Evolutionary conservation across 2,797 vertebrate species (phyloP).

Genomic region (Saxicola maurus): DNA sequence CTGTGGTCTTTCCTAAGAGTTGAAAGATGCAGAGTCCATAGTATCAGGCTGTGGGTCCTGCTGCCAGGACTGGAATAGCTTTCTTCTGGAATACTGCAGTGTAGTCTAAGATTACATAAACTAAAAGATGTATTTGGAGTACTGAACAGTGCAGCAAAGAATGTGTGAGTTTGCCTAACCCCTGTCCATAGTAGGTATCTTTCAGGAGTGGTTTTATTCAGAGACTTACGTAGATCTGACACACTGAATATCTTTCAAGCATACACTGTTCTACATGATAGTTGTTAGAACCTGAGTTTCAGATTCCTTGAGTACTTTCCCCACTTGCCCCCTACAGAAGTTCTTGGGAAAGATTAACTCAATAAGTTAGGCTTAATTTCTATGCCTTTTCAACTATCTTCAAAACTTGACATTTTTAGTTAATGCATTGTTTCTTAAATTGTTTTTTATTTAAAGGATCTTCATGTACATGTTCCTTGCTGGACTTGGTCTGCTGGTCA

Average conservation of each 20-base stretch:
- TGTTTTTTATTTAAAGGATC: conserved; percentile 75
- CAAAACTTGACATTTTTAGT: not conserved
- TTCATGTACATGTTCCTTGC: conserved; percentile 97
- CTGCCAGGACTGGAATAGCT: not conserved
- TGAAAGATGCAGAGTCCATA: not conserved
- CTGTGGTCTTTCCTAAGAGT: not conserved
- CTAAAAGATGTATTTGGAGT: not conserved
- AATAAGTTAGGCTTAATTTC: not conserved
- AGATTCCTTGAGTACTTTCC: not conserved
- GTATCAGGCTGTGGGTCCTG: not conserved
- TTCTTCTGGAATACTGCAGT: not conserved
- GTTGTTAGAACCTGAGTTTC: not conserved
- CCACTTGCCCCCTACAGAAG: not conserved
- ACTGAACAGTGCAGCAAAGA: not conserved
- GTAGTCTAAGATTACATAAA: not conserved
- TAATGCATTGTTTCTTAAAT: not conserved
- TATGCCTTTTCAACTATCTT: not conserved
- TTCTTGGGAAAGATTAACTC: not conserved
- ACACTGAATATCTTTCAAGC: not conserved
- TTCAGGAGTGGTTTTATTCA: not conserved
- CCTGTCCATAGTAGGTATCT: not conserved
- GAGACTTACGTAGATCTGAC: not conserved
- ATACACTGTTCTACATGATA: not conserved
- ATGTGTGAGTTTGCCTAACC: not conserved
- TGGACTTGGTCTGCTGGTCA: conserved; percentile 88